Base-by-base conservation (phyloP, 2,888 invertebrate genomes). In the Drosophila falleni region DNA sequence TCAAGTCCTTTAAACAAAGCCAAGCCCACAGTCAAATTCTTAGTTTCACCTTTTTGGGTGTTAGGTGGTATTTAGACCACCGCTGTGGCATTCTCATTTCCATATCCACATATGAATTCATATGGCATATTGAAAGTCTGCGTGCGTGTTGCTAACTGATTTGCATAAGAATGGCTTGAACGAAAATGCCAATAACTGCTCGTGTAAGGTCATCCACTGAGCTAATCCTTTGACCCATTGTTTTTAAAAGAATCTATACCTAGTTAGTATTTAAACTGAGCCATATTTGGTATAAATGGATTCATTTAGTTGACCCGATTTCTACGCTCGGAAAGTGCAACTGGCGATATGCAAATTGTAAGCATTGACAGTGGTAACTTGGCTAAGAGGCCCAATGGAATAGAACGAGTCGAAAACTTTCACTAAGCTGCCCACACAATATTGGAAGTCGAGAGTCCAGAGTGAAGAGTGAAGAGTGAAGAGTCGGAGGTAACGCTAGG, bases 101-200 rank as follows among this genome's bases (percentile, higher is more conserved):
- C 85, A 85, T 85, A 84, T 49, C n/a, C 33, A 60, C 46, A 72
- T n/a, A n/a, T n/a, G n/a, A n/a, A n/a, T 64, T 63, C 81, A 75
- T 83, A 81, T 86, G 74, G 72, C 79, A 68, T 87, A 83, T 83
- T 80, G 83, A 74, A 80, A 82, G 71, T 69, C 70, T 15, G 51
- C 33, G 67, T 84, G 87, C 87, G 84, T 87, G 84, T 81, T 72
- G 62, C 56, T 44, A 64, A 71, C 82, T 81, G 87, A 85, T 85
- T 85, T 85, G 83, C 85, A 85, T 85, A 79, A 63, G 67, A 87
- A 85, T 82, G 85, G 72, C 61, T 53, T 11, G 26, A 41, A 72
- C 23, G 68, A 71, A 79, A 79, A 81, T 74, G 74, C 71, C 81
- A 76, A 83, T 74, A 68, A 49, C 71, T 59, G 62, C 50, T 50